Evolutionary conservation across 2,113 vertebrate genomes (phyloP).

Genomic region (Empidonax alnorum): DNA sequence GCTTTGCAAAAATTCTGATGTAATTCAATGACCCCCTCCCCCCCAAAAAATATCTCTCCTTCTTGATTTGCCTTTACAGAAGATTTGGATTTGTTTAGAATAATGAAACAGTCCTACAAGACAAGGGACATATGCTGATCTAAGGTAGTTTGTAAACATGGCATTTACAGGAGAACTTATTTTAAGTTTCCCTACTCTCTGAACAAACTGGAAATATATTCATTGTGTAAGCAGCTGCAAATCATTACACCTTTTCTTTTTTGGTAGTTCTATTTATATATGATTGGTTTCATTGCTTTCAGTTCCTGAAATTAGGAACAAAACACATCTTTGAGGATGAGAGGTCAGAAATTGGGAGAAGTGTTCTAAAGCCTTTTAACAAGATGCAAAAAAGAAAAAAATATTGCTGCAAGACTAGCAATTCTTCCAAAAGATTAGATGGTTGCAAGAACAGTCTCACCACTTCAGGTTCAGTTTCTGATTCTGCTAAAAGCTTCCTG

Average conservation of each 20-base stretch:
- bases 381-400: background rate
- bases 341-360: background rate
- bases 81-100: background rate
- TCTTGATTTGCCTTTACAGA: background rate
- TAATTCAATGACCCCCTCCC: background rate
- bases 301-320: background rate
- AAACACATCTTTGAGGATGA: background rate
- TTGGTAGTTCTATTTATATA: background rate
- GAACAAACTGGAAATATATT: background rate
- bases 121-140: background rate
- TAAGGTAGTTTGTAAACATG: background rate
- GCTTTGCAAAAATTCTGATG: background rate
- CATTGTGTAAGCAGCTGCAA: background rate
- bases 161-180: background rate
- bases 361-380: background rate
- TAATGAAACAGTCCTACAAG: background rate
- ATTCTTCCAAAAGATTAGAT: background rate
- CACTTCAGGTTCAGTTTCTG: background rate
- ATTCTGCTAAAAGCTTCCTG: background rate
- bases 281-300: background rate
- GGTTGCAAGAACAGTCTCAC: background rate
- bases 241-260: background rate
- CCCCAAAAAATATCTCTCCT: background rate
- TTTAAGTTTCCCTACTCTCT: background rate
- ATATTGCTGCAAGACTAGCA: background rate